Evolutionary conservation across 2,888 invertebrate species (phyloP).

Genomic region (Euclidia mi): DNA sequence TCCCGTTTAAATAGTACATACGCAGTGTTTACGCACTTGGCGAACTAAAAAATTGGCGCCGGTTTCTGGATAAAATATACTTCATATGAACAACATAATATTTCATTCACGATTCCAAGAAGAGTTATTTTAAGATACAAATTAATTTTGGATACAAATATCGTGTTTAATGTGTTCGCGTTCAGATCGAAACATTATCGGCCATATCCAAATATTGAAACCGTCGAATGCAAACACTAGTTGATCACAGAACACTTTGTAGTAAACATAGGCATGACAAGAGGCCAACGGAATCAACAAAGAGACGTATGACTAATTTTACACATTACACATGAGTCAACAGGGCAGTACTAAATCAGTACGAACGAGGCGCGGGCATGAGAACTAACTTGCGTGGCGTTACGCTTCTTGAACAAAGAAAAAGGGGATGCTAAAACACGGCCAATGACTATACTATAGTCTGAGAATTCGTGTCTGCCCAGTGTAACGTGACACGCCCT

Average conservation of each 20-base stretch:
- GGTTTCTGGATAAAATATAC: conserved; percentile 47
- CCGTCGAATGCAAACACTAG: conserved; percentile 17
- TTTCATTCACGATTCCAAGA: conserved; percentile 49
- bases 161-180: conserved; percentile 11
- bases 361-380: conserved; percentile 70
- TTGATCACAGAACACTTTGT: conserved; percentile 44
- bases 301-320: conserved; percentile 74
- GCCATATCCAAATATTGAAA: conserved; percentile 27
- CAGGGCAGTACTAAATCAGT: conserved; percentile 70
- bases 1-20: conserved; percentile 57
- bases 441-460: conserved; percentile 74
- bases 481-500: conserved; percentile 66
- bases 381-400: conserved; percentile 84
- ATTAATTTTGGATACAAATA: conserved; percentile 38
- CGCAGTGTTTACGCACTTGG: conserved; percentile 58
- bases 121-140: conserved; percentile 40
- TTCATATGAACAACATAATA: conserved; percentile 46
- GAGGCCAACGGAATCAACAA: conserved; percentile 64
- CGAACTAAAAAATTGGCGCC: conserved; percentile 63
- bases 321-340: conserved; percentile 70
- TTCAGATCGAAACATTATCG: conserved; percentile 28
- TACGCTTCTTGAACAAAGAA: conserved; percentile 85
- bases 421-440: conserved; percentile 80
- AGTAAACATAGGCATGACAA: conserved; percentile 58
- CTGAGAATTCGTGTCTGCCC: conserved; percentile 74